These are phyloP conservation scores for Phrynocephalus vlangalii DNA, from an alignment of 2,797 vertebrate genomes.

Conservation along the genomic window DNA sequence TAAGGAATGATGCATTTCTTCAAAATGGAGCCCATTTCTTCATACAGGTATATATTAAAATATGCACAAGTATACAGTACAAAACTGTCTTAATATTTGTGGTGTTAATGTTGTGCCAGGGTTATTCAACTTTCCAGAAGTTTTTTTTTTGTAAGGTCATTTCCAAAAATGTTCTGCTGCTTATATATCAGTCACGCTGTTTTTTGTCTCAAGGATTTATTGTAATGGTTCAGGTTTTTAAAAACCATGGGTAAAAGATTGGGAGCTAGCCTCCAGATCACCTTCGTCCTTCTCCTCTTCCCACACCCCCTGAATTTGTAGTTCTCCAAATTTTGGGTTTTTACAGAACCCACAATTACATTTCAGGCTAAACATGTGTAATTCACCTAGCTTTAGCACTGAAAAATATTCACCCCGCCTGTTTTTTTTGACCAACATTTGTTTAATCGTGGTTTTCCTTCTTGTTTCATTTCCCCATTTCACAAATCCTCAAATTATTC, in stretches of 20 bases:
- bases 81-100: neutral
- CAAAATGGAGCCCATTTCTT: conserved; percentile 94
- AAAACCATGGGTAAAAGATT: neutral
- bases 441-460: too few species aligned
- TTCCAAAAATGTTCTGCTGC: neutral
- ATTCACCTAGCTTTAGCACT: too few species aligned
- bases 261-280: neutral
- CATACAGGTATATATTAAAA: conserved; percentile 84
- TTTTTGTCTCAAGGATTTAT: neutral
- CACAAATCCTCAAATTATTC: too few species aligned
- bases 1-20: conserved; percentile 96
- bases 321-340: too few species aligned
- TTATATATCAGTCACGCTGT: neutral
- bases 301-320: too few species aligned
- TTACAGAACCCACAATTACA: too few species aligned
- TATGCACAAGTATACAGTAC: neutral
- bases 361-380: too few species aligned
- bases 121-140: neutral
- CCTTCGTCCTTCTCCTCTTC: neutral
- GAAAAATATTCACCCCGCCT: too few species aligned
- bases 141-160: too few species aligned
- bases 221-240: neutral
- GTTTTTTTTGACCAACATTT: too few species aligned
- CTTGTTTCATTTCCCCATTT: too few species aligned
- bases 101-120: neutral